A percentile compares a stretch with the other conserved stretches of the same genome.
phyloP scores from a whole-genome alignment of 2,113 vertebrate species.

The Jaculus jaculus region DNA sequence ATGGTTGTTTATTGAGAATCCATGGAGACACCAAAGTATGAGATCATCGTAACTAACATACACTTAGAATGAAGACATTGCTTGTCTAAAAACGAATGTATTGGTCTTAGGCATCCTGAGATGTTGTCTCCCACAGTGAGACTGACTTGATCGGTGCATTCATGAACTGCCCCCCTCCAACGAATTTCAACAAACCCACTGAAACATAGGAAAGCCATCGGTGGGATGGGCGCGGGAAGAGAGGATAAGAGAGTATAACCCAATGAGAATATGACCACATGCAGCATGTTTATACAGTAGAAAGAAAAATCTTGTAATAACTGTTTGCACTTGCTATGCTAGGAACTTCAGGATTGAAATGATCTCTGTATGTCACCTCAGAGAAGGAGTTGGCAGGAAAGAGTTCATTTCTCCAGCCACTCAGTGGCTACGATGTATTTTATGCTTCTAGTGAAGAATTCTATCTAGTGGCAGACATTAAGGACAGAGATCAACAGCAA shows the following conservation, averaged over 20 bases:
- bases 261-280: too few relatives aligned
- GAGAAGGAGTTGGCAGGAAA: background rate
- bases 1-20: conserved; percentile 49
- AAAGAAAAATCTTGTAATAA: background rate
- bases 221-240: too few relatives aligned
- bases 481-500: conserved; percentile 1
- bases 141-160: too few relatives aligned
- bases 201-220: too few relatives aligned
- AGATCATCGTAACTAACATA: background rate
- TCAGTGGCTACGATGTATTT: background rate
- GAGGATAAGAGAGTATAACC: too few relatives aligned
- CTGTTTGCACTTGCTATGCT: background rate
- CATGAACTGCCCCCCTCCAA: too few relatives aligned
- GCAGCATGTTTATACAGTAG: too few relatives aligned
- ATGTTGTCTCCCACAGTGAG: too few relatives aligned
- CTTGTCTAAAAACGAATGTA: background rate
- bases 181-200: too few relatives aligned
- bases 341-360: background rate
- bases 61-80: background rate
- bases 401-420: background rate
- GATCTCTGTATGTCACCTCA: background rate
- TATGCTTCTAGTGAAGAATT: background rate
- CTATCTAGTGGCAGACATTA: background rate
- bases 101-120: background rate
- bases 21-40: background rate